Percentiles rank a stretch among this genome's conserved stretches.
Conservation (phyloP, 1,140 invertebrate genomes). For the Grapholita molesta region DNA sequence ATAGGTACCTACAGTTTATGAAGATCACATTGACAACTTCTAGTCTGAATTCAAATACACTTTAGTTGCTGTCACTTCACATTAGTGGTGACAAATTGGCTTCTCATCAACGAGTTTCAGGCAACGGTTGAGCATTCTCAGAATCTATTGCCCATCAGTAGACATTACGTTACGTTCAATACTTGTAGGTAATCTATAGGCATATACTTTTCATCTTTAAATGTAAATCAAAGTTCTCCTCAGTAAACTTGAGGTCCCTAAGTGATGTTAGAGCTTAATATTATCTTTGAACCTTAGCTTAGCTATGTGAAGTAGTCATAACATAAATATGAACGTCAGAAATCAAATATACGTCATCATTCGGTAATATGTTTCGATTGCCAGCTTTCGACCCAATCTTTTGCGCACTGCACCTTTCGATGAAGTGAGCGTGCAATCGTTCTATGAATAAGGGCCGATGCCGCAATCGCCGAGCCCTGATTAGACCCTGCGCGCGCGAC, state of each 20-base stretch:
- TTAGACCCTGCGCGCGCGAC: conserved; percentile 32
- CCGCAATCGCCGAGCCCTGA: conserved; percentile 49
- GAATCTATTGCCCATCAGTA: not conserved
- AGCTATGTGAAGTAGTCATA: too few species aligned
- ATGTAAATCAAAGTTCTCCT: too few species aligned
- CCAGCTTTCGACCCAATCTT: conserved; percentile 25
- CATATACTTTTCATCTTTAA: not conserved
- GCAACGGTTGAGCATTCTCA: conserved; percentile 3
- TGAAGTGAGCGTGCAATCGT: conserved; percentile 35
- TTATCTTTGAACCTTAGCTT: too few species aligned
- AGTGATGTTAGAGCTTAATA: too few species aligned
- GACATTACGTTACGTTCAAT: not conserved
- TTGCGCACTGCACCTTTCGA: conserved; percentile 66
- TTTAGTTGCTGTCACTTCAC: not conserved
- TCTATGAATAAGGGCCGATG: conserved; percentile 52
- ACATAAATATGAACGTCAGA: too few species aligned
- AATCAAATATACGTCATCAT: too few species aligned
- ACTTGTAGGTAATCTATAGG: not conserved
- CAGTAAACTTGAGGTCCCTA: too few species aligned
- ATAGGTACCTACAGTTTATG: too few species aligned
- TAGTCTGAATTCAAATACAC: not conserved
- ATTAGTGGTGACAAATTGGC: not conserved
- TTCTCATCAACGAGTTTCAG: not conserved
- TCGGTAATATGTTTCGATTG: not conserved
- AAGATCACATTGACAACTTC: not conserved